Evolutionary conservation across 1,140 invertebrate genomes (phyloP).

Genomic region (Nephila pilipes): DNA sequence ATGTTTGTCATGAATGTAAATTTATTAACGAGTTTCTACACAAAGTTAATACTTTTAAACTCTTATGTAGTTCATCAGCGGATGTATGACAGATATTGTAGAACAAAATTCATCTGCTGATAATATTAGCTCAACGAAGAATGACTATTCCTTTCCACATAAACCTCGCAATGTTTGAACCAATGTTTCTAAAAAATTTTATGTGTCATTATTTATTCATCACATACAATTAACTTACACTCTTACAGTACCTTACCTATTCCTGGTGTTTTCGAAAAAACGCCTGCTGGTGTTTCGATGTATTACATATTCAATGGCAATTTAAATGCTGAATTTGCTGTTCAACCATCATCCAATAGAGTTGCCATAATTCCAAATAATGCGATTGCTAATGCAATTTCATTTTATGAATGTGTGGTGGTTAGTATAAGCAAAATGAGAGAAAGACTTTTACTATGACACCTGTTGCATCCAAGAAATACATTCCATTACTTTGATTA

Average conservation of each 20-base stretch:
- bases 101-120: neutral
- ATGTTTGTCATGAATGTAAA: too few species aligned
- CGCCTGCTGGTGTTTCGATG: neutral
- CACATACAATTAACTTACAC: neutral
- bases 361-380: neutral
- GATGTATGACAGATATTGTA: neutral
- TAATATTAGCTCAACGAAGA: neutral
- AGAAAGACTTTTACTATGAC: slow-evolving; percentile 81
- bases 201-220: neutral
- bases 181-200: neutral
- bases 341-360: neutral
- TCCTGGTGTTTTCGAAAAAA: neutral
- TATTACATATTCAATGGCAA: neutral
- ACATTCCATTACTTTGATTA: slow-evolving; percentile 50
- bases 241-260: neutral
- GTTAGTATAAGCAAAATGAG: slow-evolving; percentile 78
- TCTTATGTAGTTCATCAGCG: too few species aligned
- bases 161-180: slow-evolving; percentile 76
- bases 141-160: neutral
- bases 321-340: neutral
- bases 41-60: too few species aligned
- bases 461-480: slow-evolving; percentile 77
- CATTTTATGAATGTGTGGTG: slow-evolving; percentile 74
- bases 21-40: too few species aligned
- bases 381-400: slow-evolving; percentile 78